phyloP scores from a whole-genome alignment of 2,888 invertebrate genomes.

The Brachyptera putata region DNA sequence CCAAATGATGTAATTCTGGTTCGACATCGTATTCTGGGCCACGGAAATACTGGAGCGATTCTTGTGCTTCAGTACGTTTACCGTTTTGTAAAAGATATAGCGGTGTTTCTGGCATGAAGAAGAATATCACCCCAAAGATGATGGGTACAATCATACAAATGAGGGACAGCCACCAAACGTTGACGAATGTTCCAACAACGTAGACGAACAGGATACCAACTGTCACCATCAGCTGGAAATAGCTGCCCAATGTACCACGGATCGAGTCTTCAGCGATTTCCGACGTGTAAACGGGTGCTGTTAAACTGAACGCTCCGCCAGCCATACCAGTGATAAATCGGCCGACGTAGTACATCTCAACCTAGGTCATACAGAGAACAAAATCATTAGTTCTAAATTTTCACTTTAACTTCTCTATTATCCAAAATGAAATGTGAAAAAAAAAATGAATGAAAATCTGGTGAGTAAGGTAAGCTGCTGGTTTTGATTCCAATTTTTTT shows the following conservation, averaged over 20 bases:
- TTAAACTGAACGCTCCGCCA: conserved; percentile 76
- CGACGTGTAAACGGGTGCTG: conserved; percentile 77
- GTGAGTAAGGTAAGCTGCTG: too few relatives aligned
- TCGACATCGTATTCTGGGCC: conserved; percentile 65
- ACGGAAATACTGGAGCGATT: conserved; percentile 67
- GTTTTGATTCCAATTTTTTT: too few relatives aligned
- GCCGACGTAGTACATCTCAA: conserved; percentile 60
- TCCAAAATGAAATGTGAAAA: too few relatives aligned
- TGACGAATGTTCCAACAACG: conserved; percentile 57
- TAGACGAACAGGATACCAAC: conserved; percentile 78
- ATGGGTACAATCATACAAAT: conserved; percentile 63
- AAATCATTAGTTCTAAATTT: background rate
- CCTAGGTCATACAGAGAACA: conserved; percentile 30
- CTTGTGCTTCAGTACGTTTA: conserved; percentile 58
- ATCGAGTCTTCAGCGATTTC: conserved; percentile 82
- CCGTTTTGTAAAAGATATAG: conserved; percentile 44
- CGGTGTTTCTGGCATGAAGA: conserved; percentile 87
- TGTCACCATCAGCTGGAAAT: conserved; percentile 82
- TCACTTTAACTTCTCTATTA: background rate
- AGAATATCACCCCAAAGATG: conserved; percentile 64
- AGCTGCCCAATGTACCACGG: conserved; percentile 79
- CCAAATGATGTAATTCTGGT: conserved; percentile 59
- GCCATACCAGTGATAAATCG: conserved; percentile 69
- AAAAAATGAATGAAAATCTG: too few relatives aligned
- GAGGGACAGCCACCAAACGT: conserved; percentile 58